Conservation (phyloP, 2,113 vertebrate genomes). For the Morone saxatilis region DNA sequence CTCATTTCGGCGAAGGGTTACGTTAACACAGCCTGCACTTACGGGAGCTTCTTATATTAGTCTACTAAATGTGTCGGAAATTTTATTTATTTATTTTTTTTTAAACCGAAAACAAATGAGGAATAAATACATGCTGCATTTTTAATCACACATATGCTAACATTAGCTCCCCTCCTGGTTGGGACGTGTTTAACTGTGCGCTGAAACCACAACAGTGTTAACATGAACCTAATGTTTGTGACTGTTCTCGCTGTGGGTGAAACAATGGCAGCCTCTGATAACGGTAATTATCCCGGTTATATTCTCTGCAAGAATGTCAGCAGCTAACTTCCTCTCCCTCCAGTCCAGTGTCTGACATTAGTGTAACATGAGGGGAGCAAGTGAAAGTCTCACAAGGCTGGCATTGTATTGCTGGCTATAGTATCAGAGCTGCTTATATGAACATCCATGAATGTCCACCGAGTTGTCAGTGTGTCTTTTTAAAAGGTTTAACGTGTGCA, state of each 20-base stretch:
- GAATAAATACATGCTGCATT: not conserved
- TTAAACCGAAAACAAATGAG: not conserved
- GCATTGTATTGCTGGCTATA: not conserved
- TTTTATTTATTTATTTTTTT: too few relatives aligned
- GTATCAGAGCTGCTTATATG: not conserved
- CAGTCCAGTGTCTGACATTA: not conserved
- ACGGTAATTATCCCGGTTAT: not conserved
- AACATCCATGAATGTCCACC: too few relatives aligned
- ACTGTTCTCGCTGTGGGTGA: not conserved
- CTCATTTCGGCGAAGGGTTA: not conserved
- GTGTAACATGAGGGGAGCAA: not conserved
- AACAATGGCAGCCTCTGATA: not conserved
- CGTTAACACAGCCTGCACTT: not conserved
- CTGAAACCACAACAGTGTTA: conserved; percentile 8
- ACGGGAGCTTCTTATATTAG: accelerated
- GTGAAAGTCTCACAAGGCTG: not conserved
- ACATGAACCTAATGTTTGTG: not conserved
- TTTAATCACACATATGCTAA: conserved; percentile 51
- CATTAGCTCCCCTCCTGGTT: conserved; percentile 27
- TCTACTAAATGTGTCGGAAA: not conserved
- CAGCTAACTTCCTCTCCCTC: not conserved
- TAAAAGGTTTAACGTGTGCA: not conserved
- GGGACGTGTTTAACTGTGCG: conserved; percentile 10
- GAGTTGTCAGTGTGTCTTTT: not conserved
- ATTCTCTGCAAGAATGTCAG: not conserved